Conservation (phyloP, 2,888 invertebrate genomes). For the Caenorhabditis japonica region DNA sequence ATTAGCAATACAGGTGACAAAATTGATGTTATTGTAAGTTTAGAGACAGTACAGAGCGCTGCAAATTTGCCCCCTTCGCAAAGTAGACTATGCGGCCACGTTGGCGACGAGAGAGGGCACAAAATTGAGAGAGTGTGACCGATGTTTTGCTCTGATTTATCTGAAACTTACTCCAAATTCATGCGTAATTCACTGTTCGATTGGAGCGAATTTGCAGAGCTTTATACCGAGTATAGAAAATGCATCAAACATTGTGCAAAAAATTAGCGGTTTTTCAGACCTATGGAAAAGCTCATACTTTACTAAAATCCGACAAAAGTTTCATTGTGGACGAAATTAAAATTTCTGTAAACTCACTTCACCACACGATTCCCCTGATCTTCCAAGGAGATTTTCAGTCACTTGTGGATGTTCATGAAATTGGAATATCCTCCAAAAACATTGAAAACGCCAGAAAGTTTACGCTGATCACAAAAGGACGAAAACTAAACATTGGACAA, state of each 20-base stretch:
- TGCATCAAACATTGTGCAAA: not conserved
- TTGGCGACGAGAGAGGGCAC: no score
- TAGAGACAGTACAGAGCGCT: no score
- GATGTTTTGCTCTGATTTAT: no score
- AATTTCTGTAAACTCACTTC: constrained; percentile 12
- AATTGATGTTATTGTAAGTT: constrained; percentile 4
- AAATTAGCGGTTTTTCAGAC: constrained; percentile 17
- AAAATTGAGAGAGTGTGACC: no score
- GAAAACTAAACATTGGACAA: constrained; percentile 28
- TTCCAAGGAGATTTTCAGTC: constrained; percentile 37
- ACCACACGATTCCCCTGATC: constrained; percentile 30
- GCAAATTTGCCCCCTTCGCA: not conserved
- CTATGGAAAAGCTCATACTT: not conserved
- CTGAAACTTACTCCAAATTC: no score
- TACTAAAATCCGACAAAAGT: not conserved
- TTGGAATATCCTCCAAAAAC: constrained; percentile 22
- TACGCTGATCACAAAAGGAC: constrained; percentile 1
- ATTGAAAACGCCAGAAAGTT: constrained; percentile 10
- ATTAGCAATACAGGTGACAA: constrained; percentile 14
- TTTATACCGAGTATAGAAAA: no score
- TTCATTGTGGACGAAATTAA: constrained; percentile 22
- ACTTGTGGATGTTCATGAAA: constrained; percentile 7
- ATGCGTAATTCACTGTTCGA: no score
- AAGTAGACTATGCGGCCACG: not conserved
- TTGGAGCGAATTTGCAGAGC: no score